Conservation (phyloP, 1,140 invertebrate genomes). For the Drosophila hydei region DNA sequence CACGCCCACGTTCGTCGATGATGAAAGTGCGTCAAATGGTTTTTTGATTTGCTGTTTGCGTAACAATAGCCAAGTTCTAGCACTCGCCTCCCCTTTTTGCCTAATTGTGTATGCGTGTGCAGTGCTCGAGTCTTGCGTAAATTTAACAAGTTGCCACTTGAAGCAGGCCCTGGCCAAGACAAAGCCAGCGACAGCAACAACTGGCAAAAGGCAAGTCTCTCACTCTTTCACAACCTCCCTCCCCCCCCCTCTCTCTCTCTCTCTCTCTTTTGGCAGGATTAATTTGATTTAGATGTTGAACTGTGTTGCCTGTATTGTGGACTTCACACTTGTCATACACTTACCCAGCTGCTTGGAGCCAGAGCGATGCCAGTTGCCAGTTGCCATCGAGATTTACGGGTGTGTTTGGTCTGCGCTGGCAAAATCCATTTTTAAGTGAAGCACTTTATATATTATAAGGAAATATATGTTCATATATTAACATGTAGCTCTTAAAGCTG, state of each 20-base stretch:
- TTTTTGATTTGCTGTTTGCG: conserved; percentile 80
- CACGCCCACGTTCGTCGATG: conserved; percentile 57
- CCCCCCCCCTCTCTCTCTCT: conserved; percentile 1
- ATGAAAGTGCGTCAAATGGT: conserved; percentile 81
- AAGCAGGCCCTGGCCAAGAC: conserved; percentile 47
- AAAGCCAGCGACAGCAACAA: conserved; percentile 54
- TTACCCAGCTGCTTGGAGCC: conserved; percentile 26
- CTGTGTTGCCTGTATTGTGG: conserved; percentile 51
- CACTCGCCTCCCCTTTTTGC: conserved; percentile 14
- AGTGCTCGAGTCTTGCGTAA: conserved; percentile 72
- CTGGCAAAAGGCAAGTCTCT: conserved; percentile 36
- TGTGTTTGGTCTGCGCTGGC: too few species aligned
- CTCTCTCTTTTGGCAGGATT: conserved; percentile 55
- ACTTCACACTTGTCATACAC: conserved; percentile 46
- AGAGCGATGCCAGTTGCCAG: conserved; percentile 7
- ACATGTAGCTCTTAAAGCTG: too few species aligned
- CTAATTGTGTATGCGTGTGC: conserved; percentile 81
- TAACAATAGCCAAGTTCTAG: conserved; percentile 60
- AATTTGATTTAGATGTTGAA: conserved; percentile 82
- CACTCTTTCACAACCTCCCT: neutral
- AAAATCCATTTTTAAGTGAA: too few species aligned
- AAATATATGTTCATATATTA: too few species aligned
- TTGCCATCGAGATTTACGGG: neutral
- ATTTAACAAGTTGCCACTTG: conserved; percentile 80
- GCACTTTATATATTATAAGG: too few species aligned